Evolutionary conservation across 2,113 vertebrate genomes (phyloP), one percentile per base, ranked within the genome.

Genomic region (Casuarius casuarius): DNA sequence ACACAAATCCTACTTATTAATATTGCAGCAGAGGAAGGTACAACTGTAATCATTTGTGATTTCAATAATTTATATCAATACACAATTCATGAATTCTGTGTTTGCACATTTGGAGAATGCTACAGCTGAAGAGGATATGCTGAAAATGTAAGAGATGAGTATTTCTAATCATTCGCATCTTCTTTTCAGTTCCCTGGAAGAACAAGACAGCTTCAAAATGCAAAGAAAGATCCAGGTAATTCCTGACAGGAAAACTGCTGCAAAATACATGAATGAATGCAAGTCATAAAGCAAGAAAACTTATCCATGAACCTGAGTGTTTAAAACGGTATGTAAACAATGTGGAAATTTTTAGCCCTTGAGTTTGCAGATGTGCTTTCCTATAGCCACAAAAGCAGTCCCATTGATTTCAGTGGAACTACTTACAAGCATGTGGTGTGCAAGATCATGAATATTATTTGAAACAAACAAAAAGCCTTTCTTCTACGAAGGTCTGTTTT

Each of bases 1-100:
- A 83, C 38, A 81, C 52, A 91, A 84, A 76, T 84, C 28, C 65
- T 71, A 62, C 87, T 73, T 91, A 88, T 96, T 92, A 94, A 95
- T 95, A 91, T 93, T 92, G 91, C 82, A 95, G 70, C 63, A 83
- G 59, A 65, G 42, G 51, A 81, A 84, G 44, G 44, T 79, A 74
- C 70, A 85, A 93, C 80, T 92, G 79, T 92, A 94, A 90, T 95
- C 2, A 87, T 79, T 95, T 94, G 68, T 12, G 3, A 89, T 94
- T 90, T 95, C 86, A 91, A 95, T 97, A 94, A 97, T 95, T 93
- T 89, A 93, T 93, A 89, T 92, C 68, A 84, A 84, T 93, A 72
- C 62, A 82, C 72, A 95, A 92, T 92, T 96, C 82, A 95, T 92
- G 76, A 91, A 72, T 70, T 92, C 68, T 84, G 46, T 93, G 85